These are phyloP conservation scores for Apeltes quadracus DNA, from an alignment of 2,113 vertebrate genomes.

Conservation along the genomic window DNA sequence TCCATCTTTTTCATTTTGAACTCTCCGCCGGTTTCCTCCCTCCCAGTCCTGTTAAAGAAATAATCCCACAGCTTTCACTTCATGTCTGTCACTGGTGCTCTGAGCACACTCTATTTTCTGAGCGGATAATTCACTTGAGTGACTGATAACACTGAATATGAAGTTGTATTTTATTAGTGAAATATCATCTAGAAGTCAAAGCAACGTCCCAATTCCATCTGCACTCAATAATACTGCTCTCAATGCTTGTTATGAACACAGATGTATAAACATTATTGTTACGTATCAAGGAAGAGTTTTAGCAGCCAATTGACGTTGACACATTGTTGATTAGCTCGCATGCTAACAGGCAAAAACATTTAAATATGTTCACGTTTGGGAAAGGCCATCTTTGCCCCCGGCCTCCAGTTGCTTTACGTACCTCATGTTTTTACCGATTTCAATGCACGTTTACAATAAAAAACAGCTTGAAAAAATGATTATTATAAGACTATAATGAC, in stretches of 20 bases:
- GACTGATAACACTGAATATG: constrained; percentile 1
- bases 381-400: not conserved
- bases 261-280: not conserved
- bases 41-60: constrained; percentile 15
- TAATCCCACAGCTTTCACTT: constrained; percentile 42
- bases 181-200: constrained; percentile 21
- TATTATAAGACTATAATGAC: not conserved
- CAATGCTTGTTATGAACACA: not conserved
- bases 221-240: not conserved
- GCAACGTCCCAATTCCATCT: constrained; percentile 3
- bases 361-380: not conserved
- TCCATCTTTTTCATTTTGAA: constrained; percentile 34
- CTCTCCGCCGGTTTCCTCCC: constrained; percentile 10
- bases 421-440: not conserved
- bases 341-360: constrained; percentile 5
- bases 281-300: not conserved
- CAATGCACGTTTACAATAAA: not conserved
- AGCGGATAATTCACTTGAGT: constrained; percentile 28
- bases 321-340: not conserved
- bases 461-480: not conserved
- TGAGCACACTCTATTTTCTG: constrained; percentile 22
- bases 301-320: not conserved
- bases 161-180: not conserved
- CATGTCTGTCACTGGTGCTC: constrained; percentile 31
- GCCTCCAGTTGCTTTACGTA: not conserved